phyloP scores from a whole-genome alignment of 2,888 invertebrate species.

The Thera britannica region DNA sequence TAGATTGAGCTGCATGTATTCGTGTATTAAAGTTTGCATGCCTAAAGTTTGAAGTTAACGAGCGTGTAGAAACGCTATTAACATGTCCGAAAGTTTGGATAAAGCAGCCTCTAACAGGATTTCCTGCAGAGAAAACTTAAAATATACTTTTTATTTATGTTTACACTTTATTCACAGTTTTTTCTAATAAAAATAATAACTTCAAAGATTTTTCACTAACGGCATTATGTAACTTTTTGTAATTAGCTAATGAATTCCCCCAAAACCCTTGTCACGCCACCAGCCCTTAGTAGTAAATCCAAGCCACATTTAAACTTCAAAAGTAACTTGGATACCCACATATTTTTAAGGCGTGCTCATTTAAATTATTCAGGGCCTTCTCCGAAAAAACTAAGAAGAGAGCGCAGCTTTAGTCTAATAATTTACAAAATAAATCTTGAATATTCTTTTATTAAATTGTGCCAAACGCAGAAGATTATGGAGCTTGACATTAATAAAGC shows the following conservation, averaged over 20 bases:
- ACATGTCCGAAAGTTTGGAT: slow-evolving; percentile 30
- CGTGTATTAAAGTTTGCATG: slow-evolving; percentile 46
- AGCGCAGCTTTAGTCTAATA: slow-evolving; percentile 52
- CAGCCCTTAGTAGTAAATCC: slow-evolving; percentile 51
- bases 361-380: slow-evolving; percentile 43
- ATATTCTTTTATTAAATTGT: slow-evolving; percentile 61
- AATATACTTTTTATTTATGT: slow-evolving; percentile 5
- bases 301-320: slow-evolving; percentile 46
- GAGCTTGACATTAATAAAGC: slow-evolving; percentile 56
- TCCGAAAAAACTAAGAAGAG: slow-evolving; percentile 41
- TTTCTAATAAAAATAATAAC: slow-evolving; percentile 1
- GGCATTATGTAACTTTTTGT: slow-evolving; percentile 51
- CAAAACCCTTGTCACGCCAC: slow-evolving; percentile 53
- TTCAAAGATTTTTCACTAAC: slow-evolving; percentile 32
- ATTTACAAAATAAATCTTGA: slow-evolving; percentile 59
- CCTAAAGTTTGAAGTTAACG: slow-evolving; percentile 56
- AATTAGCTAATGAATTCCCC: slow-evolving; percentile 61
- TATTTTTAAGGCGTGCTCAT: slow-evolving; percentile 37
- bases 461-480: slow-evolving; percentile 48
- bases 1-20: slow-evolving; percentile 37
- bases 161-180: not conserved
- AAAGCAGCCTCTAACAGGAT: slow-evolving; percentile 23
- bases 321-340: slow-evolving; percentile 45
- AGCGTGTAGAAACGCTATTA: slow-evolving; percentile 47
- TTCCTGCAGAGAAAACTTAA: slow-evolving; percentile 4